phyloP scores from a whole-genome alignment of 2,113 vertebrate genomes.

The Proteles cristata region DNA sequence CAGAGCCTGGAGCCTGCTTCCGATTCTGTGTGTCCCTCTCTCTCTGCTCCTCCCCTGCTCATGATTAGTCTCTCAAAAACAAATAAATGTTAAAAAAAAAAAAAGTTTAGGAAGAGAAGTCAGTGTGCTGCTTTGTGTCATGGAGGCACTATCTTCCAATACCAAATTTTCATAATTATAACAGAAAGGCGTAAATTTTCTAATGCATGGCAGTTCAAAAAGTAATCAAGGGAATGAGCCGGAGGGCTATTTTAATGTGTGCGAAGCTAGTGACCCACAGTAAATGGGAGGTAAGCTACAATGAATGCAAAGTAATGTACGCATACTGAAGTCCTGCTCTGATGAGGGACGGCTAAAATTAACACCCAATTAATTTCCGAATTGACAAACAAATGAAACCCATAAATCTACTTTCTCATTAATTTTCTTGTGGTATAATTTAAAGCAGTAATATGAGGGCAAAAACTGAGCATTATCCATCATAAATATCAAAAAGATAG shows the following conservation, averaged over 20 bases:
- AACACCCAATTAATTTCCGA: slow-evolving; percentile 99
- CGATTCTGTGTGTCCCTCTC: too few relatives aligned
- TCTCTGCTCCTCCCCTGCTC: too few relatives aligned
- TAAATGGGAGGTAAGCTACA: slow-evolving; percentile 94
- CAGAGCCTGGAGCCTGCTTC: too few relatives aligned
- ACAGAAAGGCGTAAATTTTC: slow-evolving; percentile 96
- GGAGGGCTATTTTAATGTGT: slow-evolving; percentile 98
- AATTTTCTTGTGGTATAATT: slow-evolving; percentile 98
- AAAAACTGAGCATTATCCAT: slow-evolving; percentile 97
- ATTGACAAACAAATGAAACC: slow-evolving; percentile 99
- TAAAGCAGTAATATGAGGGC: slow-evolving; percentile 96
- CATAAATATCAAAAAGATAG: slow-evolving; percentile 99
- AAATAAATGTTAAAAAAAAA: too few relatives aligned
- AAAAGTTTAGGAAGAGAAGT: slow-evolving; percentile 47
- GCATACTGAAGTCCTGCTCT: slow-evolving; percentile 92
- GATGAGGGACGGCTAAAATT: slow-evolving; percentile 99
- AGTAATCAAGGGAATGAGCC: slow-evolving; percentile 99
- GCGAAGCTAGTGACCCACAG: slow-evolving; percentile 98
- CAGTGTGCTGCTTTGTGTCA: slow-evolving; percentile 86
- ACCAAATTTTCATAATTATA: slow-evolving; percentile 96
- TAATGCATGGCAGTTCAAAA: slow-evolving; percentile 95
- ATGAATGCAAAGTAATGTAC: slow-evolving; percentile 96
- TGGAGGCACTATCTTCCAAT: slow-evolving; percentile 90
- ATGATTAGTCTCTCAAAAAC: too few relatives aligned
- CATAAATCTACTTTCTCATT: slow-evolving; percentile 99